These are phyloP conservation scores for Oxyteleia sp. DNA, from an alignment of 2,888 invertebrate species.

Conservation along the genomic window DNA sequence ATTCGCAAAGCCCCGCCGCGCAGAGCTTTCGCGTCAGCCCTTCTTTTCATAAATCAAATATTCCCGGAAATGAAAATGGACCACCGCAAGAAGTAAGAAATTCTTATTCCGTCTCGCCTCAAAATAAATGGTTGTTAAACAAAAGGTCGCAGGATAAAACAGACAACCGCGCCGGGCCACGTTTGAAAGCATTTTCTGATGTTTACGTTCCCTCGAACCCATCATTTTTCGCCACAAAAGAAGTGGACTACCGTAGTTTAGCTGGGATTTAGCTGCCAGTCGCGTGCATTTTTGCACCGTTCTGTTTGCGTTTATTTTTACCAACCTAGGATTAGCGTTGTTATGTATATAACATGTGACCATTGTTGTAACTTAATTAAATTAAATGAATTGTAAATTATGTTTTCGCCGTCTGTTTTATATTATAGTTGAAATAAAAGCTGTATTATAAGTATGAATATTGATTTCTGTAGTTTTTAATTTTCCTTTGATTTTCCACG, in stretches of 20 bases:
- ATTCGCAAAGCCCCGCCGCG: slow-evolving; percentile 56
- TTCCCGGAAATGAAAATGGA: slow-evolving; percentile 66
- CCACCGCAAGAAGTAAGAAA: slow-evolving; percentile 69
- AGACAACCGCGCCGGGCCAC: slow-evolving; percentile 39
- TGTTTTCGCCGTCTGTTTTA: not conserved
- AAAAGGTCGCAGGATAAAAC: slow-evolving; percentile 68
- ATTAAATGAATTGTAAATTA: slow-evolving; percentile 44
- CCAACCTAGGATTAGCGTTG: not conserved
- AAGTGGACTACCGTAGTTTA: slow-evolving; percentile 46
- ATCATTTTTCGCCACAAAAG: slow-evolving; percentile 54
- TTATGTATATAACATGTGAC: slow-evolving; percentile 51
- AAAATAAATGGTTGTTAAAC: slow-evolving; percentile 73
- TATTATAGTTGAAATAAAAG: slow-evolving; percentile 42
- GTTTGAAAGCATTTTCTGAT: slow-evolving; percentile 51
- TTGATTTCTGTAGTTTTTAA: not conserved
- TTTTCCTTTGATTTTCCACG: no score
- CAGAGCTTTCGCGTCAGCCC: slow-evolving; percentile 60
- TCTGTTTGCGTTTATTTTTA: not conserved
- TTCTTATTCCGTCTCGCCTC: slow-evolving; percentile 71
- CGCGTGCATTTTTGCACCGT: not conserved
- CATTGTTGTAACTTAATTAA: slow-evolving; percentile 43
- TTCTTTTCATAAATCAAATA: slow-evolving; percentile 74
- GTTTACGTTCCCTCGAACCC: slow-evolving; percentile 57
- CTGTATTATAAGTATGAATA: not conserved
- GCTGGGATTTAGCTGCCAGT: slow-evolving; percentile 55